Evolutionary conservation across 2,113 vertebrate species (phyloP).

Genomic region (Gallinago media): DNA sequence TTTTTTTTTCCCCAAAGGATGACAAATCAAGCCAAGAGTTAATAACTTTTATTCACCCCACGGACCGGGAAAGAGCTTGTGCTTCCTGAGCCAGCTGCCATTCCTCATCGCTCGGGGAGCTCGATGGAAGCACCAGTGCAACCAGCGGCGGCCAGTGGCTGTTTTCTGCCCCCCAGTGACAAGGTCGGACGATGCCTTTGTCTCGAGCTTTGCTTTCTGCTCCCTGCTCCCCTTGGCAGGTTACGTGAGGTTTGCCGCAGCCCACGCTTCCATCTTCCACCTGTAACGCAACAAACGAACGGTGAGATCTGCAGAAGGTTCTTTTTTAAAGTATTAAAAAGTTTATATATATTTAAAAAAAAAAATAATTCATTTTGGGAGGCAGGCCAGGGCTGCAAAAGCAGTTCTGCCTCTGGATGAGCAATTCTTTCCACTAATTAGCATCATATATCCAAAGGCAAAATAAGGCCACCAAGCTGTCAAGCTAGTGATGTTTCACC

Average conservation of each 20-base stretch:
- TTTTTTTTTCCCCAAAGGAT: conserved; percentile 33
- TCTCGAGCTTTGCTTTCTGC: conserved; percentile 1
- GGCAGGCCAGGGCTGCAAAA: neutral
- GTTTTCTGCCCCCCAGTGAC: conserved; percentile 31
- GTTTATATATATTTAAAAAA: neutral
- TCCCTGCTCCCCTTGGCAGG: neutral
- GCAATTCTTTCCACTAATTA: neutral
- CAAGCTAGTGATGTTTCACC: neutral
- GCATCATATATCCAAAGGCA: neutral
- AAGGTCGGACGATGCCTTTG: conserved; percentile 21
- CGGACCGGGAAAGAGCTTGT: conserved; percentile 13
- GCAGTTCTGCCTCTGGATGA: neutral
- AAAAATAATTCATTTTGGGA: neutral
- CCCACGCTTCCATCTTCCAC: neutral
- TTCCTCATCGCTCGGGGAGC: neutral
- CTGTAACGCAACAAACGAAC: conserved; percentile 31
- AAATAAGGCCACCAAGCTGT: neutral
- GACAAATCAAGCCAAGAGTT: conserved; percentile 45
- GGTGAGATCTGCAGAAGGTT: neutral
- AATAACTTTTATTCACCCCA: conserved; percentile 59
- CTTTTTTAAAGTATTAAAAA: neutral
- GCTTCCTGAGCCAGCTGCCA: neutral
- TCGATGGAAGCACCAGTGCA: conserved; percentile 16
- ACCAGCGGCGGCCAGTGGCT: neutral
- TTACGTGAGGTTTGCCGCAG: neutral